Percentiles rank a stretch among this genome's conserved stretches.
Conservation (phyloP, 1,140 invertebrate species). For the Ladona fulva region DNA sequence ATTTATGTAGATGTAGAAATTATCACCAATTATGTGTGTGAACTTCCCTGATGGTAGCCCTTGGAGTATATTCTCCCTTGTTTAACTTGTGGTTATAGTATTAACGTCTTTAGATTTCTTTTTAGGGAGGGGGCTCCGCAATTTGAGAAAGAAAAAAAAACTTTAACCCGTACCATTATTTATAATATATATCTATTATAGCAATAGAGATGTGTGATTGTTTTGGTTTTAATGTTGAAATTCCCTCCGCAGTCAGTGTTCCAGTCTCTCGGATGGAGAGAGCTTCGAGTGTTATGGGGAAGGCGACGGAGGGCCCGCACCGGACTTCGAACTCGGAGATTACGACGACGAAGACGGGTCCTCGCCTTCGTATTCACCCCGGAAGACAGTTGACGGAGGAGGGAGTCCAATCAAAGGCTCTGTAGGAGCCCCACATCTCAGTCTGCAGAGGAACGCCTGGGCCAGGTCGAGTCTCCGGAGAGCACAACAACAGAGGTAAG, state of each 20-base stretch:
- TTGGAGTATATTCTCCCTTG: no score
- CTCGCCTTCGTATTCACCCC: not conserved
- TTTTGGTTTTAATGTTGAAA: no score
- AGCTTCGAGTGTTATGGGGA: constrained; percentile 57
- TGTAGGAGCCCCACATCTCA: constrained; percentile 14
- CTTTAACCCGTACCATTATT: no score
- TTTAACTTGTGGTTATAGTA: no score
- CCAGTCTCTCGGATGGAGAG: constrained; percentile 51
- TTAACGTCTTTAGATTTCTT: no score
- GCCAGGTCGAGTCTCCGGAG: constrained; percentile 61
- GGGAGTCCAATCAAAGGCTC: constrained; percentile 19
- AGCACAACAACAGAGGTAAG: constrained; percentile 56
- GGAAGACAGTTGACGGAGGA: not conserved
- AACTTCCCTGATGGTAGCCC: no score
- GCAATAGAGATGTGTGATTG: no score
- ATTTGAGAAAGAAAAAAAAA: no score
- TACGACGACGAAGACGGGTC: not conserved
- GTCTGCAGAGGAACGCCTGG: constrained; percentile 50
- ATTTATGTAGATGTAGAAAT: no score
- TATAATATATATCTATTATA: no score
- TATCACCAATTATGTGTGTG: no score
- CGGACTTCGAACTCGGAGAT: not conserved
- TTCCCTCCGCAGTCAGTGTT: constrained; percentile 38
- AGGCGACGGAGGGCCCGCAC: constrained; percentile 26
- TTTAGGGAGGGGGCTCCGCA: no score